These are phyloP conservation scores for Alaudala cheleensis DNA, from an alignment of 2,113 vertebrate genomes.

Conservation along the genomic window DNA sequence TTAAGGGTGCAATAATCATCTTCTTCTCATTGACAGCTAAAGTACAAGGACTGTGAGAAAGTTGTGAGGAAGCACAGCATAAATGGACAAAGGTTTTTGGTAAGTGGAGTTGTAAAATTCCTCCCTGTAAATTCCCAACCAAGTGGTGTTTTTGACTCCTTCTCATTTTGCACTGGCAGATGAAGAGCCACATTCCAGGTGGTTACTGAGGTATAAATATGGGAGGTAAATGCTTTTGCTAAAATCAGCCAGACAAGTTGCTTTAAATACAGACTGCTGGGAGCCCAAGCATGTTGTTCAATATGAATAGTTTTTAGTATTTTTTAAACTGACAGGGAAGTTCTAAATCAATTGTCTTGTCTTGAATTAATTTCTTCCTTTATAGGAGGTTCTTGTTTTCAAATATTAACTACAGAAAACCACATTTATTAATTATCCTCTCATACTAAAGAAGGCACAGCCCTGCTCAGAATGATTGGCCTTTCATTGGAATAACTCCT, in stretches of 20 bases:
- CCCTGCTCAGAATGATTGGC: not conserved
- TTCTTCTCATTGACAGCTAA: constrained; percentile 73
- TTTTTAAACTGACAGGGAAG: not conserved
- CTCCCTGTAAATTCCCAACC: not conserved
- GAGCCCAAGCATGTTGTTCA: not conserved
- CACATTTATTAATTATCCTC: not conserved
- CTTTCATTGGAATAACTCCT: not conserved
- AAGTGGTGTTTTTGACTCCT: not conserved
- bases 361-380: not conserved
- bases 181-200: not conserved
- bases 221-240: not conserved
- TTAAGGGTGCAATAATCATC: not conserved
- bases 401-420: not conserved
- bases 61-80: constrained; percentile 83
- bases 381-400: not conserved
- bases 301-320: not conserved
- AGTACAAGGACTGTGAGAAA: constrained; percentile 88
- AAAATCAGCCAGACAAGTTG: not conserved
- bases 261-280: not conserved
- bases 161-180: not conserved
- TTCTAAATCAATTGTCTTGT: not conserved
- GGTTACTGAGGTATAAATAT: not conserved
- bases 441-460: not conserved
- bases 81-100: constrained; percentile 88
- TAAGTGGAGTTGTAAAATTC: constrained; percentile 70